phyloP scores from a whole-genome alignment of 2,797 vertebrate genomes.

The Tapirus indicus region DNA sequence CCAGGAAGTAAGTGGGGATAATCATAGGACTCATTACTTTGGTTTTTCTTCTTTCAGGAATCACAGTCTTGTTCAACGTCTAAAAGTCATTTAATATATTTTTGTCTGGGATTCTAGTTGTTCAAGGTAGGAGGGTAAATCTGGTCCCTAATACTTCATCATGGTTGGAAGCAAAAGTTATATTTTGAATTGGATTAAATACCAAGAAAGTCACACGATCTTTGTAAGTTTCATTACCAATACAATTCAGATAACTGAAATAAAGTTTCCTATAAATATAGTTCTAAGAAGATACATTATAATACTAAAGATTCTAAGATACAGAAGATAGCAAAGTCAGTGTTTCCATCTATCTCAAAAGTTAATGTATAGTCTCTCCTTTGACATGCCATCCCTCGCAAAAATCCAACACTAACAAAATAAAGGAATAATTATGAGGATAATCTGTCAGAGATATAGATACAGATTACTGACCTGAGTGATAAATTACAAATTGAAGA shows the following conservation, averaged over 20 bases:
- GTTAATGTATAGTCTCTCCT: background rate
- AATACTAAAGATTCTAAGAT: conserved; percentile 10
- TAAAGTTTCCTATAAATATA: conserved; percentile 43
- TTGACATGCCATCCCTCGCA: background rate
- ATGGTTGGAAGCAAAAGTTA: conserved; percentile 28
- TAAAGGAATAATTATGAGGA: background rate
- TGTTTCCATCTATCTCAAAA: background rate
- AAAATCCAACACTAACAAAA: background rate
- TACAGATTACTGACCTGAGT: background rate
- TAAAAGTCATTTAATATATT: conserved; percentile 17
- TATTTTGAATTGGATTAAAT: conserved; percentile 30
- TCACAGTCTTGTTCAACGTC: background rate
- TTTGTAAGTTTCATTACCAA: conserved; percentile 22
- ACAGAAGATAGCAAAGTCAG: background rate
- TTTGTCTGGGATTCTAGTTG: background rate
- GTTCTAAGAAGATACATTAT: background rate
- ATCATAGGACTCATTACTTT: background rate
- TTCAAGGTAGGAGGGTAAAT: background rate
- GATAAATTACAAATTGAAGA: conserved; percentile 15
- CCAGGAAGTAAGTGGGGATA: background rate
- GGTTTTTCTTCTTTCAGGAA: conserved; percentile 16
- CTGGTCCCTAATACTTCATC: background rate
- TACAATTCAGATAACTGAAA: conserved; percentile 54
- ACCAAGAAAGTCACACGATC: conserved; percentile 35
- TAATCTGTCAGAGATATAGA: conserved; percentile 34